These are phyloP conservation scores for Xiphias gladius DNA, from an alignment of 2,113 vertebrate species.

Conservation along the genomic window DNA sequence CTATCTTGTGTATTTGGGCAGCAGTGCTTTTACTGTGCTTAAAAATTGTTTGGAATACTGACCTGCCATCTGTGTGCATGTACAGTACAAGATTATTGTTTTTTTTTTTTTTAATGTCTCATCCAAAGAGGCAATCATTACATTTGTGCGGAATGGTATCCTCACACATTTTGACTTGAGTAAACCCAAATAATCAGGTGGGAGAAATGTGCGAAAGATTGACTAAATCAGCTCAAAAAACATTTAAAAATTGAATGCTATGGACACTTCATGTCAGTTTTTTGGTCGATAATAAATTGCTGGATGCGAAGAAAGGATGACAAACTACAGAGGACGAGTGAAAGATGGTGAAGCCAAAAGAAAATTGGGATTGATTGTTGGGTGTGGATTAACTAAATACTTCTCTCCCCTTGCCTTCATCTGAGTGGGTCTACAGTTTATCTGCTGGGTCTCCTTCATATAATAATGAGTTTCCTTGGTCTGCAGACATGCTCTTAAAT, in stretches of 20 bases:
- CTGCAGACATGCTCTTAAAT: constrained; percentile 79
- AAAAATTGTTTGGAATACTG: constrained; percentile 69
- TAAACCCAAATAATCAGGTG: constrained; percentile 64
- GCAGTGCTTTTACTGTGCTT: constrained; percentile 60
- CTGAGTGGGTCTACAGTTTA: constrained; percentile 60
- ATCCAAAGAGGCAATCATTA: constrained; percentile 52
- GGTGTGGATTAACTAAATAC: constrained; percentile 71
- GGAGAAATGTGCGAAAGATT: constrained; percentile 55
- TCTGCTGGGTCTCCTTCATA: constrained; percentile 75
- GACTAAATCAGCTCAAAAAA: constrained; percentile 51
- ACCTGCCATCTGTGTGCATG: constrained; percentile 74
- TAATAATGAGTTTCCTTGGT: constrained; percentile 78
- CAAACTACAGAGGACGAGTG: constrained; percentile 54
- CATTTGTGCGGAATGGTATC: constrained; percentile 42
- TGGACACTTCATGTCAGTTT: constrained; percentile 44
- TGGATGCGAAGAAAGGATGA: constrained; percentile 46
- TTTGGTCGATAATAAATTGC: constrained; percentile 59
- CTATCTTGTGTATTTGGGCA: constrained; percentile 68
- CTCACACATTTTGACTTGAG: constrained; percentile 57
- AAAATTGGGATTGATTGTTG: constrained; percentile 75
- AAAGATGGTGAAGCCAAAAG: constrained; percentile 62
- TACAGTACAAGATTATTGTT: constrained; percentile 67
- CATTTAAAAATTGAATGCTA: constrained; percentile 47
- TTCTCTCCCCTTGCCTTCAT: constrained; percentile 38
- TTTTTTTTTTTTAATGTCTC: constrained; percentile 28